Conservation (phyloP, 1,140 invertebrate species). For the Drosophila willistoni region DNA sequence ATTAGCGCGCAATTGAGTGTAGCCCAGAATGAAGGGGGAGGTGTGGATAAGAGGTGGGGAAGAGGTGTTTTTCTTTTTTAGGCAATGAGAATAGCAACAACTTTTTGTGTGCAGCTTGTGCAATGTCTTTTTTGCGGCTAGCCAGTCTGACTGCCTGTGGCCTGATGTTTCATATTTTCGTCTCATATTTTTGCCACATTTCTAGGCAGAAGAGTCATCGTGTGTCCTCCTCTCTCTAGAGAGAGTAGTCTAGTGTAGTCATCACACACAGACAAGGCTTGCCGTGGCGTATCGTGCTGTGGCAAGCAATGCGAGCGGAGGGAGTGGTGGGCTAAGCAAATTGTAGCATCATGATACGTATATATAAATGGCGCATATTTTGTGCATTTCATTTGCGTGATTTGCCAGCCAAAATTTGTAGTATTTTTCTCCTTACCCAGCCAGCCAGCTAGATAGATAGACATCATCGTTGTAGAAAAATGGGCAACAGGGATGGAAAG, state of each 20-base stretch:
- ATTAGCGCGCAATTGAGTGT: conserved; percentile 81
- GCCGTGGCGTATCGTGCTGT: not conserved
- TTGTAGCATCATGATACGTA: conserved; percentile 58
- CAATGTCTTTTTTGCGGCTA: conserved; percentile 46
- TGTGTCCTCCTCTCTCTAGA: not conserved
- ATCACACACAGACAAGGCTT: conserved; percentile 4
- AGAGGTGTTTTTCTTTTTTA: no score
- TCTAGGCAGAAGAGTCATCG: conserved; percentile 37
- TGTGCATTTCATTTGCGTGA: conserved; percentile 81
- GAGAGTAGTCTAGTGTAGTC: not conserved
- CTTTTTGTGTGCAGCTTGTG: conserved; percentile 44
- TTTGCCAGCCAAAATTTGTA: conserved; percentile 76
- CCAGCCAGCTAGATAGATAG: conserved; percentile 7
- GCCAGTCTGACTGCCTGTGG: conserved; percentile 46
- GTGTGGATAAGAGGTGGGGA: not conserved
- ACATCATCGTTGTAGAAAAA: conserved; percentile 30
- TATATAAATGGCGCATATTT: conserved; percentile 75
- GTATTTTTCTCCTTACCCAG: conserved; percentile 47
- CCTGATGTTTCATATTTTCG: conserved; percentile 69
- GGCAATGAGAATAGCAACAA: no score
- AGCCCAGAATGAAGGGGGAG: conserved; percentile 28
- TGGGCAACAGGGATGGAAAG: conserved; percentile 7
- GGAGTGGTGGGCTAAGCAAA: not conserved
- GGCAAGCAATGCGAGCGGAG: not conserved
- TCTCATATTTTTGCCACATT: conserved; percentile 55